phyloP scores from a whole-genome alignment of 2,888 invertebrate genomes.

The Erebia palarica region DNA sequence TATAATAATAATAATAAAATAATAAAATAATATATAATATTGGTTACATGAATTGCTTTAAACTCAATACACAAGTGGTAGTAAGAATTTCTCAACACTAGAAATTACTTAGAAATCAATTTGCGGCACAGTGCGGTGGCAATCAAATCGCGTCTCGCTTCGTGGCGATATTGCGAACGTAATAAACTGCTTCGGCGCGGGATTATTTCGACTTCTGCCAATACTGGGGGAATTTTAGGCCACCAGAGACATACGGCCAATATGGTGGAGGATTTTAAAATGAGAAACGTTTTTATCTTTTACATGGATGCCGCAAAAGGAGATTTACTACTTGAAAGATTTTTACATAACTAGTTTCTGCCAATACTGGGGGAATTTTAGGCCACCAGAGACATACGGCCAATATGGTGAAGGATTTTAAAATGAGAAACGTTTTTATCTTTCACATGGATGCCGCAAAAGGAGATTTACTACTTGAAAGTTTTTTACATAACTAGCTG shows the following conservation, averaged over 20 bases:
- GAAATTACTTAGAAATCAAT: constrained; percentile 59
- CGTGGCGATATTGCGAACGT: constrained; percentile 61
- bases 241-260: constrained; percentile 29
- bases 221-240: constrained; percentile 46
- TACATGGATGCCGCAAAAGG: no score
- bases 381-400: constrained; percentile 30
- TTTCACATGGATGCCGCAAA: no score
- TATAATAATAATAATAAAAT: no score
- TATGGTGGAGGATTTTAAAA: constrained; percentile 14
- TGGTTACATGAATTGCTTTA: not conserved
- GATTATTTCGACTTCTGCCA: constrained; percentile 62
- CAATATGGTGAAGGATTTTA: constrained; percentile 17
- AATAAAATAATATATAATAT: no score
- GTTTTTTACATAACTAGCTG: no score
- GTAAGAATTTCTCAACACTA: constrained; percentile 33
- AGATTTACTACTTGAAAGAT: no score
- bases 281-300: not conserved
- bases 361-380: constrained; percentile 49
- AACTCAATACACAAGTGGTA: not conserved
- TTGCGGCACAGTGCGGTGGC: constrained; percentile 46
- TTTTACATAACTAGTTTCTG: no score
- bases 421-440: not conserved
- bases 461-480: no score
- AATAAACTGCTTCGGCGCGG: constrained; percentile 58
- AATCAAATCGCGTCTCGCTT: constrained; percentile 48